Percentiles rank a stretch among this genome's conserved stretches.
Evolutionary conservation across 2,888 invertebrate species (phyloP).

Genomic region (Hemicrepidius hirtus): DNA sequence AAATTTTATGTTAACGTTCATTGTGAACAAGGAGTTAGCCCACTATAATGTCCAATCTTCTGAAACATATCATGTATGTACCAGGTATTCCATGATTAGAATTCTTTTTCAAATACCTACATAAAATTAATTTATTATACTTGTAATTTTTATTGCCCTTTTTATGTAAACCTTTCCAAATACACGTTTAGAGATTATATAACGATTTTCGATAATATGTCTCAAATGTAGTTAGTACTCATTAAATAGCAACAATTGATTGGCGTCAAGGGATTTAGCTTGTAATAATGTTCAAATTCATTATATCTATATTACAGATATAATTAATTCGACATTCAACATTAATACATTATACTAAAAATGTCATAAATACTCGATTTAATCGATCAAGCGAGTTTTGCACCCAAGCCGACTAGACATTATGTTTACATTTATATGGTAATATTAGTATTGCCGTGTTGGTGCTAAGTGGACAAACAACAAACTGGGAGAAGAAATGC

Average conservation of each 20-base stretch:
- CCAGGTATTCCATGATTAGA: no score
- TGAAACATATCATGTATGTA: no score
- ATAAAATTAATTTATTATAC: no score
- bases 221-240: no score
- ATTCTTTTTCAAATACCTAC: no score
- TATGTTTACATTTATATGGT: conserved; percentile 57
- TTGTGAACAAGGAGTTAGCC: no score
- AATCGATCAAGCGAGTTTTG: conserved; percentile 44
- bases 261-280: conserved; percentile 30
- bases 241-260: conserved; percentile 7
- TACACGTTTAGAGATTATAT: no score
- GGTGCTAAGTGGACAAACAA: conserved; percentile 42
- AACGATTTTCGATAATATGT: no score
- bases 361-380: conserved; percentile 37
- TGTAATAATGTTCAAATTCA: conserved; percentile 31
- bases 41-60: no score
- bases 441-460: conserved; percentile 47
- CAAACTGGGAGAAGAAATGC: conserved; percentile 32
- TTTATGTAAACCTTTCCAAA: no score
- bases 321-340: conserved; percentile 34
- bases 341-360: conserved; percentile 30
- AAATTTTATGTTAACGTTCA: no score
- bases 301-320: conserved; percentile 30
- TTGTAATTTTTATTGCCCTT: no score
- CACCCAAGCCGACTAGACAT: conserved; percentile 41